Conservation (phyloP, 2,113 vertebrate species). For the Rhinopithecus roxellana region DNA sequence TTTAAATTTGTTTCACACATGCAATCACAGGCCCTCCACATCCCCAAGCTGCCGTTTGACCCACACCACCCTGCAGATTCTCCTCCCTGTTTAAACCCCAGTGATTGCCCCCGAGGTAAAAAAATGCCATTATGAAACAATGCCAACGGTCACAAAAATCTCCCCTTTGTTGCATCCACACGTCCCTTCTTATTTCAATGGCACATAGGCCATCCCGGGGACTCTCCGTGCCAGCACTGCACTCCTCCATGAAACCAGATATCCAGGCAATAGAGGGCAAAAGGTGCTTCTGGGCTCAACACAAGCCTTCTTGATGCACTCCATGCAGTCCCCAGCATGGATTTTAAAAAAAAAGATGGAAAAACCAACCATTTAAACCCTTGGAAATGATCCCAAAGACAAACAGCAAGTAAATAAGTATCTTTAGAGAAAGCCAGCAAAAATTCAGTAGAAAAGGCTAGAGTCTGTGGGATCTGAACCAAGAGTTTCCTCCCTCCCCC, state of each 20-base stretch:
- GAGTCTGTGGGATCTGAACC: background rate
- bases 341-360: background rate
- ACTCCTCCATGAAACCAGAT: background rate
- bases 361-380: background rate
- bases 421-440: background rate
- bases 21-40: rapidly evolving
- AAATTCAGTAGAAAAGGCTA: background rate
- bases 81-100: background rate
- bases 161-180: background rate
- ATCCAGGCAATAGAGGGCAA: background rate
- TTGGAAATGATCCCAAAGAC: background rate
- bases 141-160: background rate
- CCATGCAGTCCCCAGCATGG: background rate
- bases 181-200: background rate
- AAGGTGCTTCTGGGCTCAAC: background rate
- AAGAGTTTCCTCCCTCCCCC: background rate
- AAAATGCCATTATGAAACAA: background rate
- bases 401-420: background rate
- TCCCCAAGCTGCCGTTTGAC: background rate
- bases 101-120: background rate
- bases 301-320: background rate
- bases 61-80: too few relatives aligned
- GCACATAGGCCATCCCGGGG: background rate
- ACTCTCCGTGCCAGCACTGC: background rate
- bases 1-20: background rate